Base-by-base conservation (phyloP, 2,113 vertebrate genomes). In the Aptenodytes patagonicus region DNA sequence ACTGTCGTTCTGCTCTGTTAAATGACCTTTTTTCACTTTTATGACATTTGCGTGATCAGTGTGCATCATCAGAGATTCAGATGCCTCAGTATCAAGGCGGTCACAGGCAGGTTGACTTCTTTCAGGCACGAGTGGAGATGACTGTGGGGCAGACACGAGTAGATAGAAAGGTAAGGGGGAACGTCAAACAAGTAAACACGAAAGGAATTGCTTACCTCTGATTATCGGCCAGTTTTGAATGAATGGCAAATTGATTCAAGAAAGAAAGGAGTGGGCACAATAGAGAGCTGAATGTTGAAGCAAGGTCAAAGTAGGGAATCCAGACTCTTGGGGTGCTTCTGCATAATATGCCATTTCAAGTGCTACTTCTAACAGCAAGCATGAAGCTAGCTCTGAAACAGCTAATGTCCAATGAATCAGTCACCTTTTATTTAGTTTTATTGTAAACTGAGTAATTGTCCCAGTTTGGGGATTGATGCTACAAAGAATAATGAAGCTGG, bases 361-460 rank as follows among this genome's bases (percentile, higher is more conserved):
- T 40, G 55, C 13, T 90, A 15, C 77, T 84, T 69, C 58, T 76
- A 75, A 92, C 7, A 68, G 26, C 72, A 51, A 94, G 83, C 85
- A 72, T 36, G 84, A 90, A 26, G 7, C 68, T 47, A 70, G 14
- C 54, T 62, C 86, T 84, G 78, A 92, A 91, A 80, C 70, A 89
- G 51, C 77, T 88, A 77, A 60, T 13, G 34, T 87, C 87, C 84
- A 96, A 55, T 83, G 75, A 88, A 94, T 93, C 83, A 84, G 69
- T 87, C 72, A 94, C 78, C 46, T 91, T 89, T 83, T 89, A 85
- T 85, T 92, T 85, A 60, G 87, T 94, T 94, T 92, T 90, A 65
- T 87, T 93, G 71, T 95, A 95, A 93, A 96, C 93, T 58, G 65
- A 94, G 31, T 89, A 93, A 92, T 95, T 93, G 78, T 88, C 77